Evolutionary conservation across 2,113 vertebrate species (phyloP).

Genomic region (Pithys albifrons): DNA sequence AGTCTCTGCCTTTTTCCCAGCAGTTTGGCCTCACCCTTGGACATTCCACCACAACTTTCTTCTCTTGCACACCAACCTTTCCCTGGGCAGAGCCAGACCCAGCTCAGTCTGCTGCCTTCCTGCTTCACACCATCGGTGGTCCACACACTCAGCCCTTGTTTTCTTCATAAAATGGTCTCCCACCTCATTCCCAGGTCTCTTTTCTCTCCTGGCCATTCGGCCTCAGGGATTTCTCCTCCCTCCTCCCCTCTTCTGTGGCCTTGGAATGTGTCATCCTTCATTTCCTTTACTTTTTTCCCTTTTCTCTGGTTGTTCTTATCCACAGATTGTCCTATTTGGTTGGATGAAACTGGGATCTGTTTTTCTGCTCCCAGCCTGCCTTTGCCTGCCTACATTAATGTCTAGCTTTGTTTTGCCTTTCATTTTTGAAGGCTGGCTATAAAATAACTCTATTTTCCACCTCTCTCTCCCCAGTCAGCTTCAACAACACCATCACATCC

Average conservation of each 20-base stretch:
- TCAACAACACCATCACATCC: neutral
- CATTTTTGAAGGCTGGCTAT: neutral
- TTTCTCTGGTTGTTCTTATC: neutral
- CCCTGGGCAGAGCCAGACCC: neutral
- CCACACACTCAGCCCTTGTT: neutral
- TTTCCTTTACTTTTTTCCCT: neutral
- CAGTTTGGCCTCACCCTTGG: neutral
- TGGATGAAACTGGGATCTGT: neutral
- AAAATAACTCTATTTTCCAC: neutral
- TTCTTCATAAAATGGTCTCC: neutral
- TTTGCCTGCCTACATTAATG: neutral
- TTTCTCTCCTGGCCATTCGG: neutral
- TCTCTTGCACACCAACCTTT: neutral
- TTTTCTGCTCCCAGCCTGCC: neutral
- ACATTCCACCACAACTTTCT: neutral
- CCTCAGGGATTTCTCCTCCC: neutral
- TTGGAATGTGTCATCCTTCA: neutral
- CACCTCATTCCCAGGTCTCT: neutral
- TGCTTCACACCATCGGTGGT: neutral
- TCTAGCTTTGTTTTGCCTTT: neutral
- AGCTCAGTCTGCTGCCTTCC: neutral
- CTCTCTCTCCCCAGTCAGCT: neutral
- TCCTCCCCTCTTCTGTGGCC: neutral
- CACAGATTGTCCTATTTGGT: neutral
- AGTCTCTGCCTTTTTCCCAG: neutral